These are phyloP conservation scores for Talpa occidentalis DNA, from an alignment of 2,113 vertebrate genomes.

Conservation along the genomic window DNA sequence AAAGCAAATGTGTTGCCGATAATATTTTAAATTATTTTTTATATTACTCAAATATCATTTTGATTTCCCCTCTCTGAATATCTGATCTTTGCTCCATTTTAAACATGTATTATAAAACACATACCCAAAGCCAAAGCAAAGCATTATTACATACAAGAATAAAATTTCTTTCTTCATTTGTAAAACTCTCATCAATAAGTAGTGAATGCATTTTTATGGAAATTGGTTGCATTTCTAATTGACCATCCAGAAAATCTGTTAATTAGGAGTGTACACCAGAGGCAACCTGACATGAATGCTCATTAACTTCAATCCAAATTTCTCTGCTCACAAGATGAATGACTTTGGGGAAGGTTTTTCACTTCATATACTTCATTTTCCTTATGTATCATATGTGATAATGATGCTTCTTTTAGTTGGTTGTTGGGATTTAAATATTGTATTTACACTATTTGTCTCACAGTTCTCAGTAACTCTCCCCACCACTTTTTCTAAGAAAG, in stretches of 20 bases:
- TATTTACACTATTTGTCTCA: not conserved
- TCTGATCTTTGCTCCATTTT: not conserved
- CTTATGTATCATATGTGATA: not conserved
- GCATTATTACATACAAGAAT: not conserved
- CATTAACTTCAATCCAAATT: not conserved
- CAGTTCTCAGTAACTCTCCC: not conserved
- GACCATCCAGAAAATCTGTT: not conserved
- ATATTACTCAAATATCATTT: not conserved
- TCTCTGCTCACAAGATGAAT: not conserved
- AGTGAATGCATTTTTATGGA: not conserved
- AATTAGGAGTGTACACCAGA: not conserved
- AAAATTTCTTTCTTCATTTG: not conserved
- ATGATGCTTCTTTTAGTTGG: not conserved
- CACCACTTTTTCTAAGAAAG: not conserved
- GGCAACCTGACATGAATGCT: not conserved
- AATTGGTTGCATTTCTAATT: constrained; percentile 22
- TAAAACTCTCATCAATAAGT: not conserved
- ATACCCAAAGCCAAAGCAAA: not conserved
- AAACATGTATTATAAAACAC: not conserved
- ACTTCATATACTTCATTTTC: not conserved
- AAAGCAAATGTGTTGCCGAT: not conserved
- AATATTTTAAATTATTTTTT: constrained; percentile 16
- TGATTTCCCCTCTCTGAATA: not conserved
- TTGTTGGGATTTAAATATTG: not conserved
- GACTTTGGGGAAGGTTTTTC: not conserved